phyloP scores from a whole-genome alignment of 92 coral and sea anemone species.

The Umimayanthus chanpuru region DNA sequence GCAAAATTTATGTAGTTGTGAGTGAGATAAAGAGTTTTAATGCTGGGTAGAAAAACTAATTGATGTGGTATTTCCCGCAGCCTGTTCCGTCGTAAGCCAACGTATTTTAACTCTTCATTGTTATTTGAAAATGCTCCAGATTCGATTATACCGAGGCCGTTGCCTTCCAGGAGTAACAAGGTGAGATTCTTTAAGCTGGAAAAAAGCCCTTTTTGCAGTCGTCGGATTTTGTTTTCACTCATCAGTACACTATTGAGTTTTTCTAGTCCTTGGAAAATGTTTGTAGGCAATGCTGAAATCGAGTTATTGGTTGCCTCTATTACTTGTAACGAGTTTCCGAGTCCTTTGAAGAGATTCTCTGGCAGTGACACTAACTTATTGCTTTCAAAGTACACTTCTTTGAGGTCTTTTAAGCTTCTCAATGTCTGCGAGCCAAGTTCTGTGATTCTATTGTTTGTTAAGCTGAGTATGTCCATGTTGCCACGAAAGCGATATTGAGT shows the following conservation, averaged over 20 bases:
- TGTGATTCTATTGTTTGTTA: slow-evolving; percentile 2
- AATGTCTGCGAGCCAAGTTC: background rate
- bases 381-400: background rate
- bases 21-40: background rate
- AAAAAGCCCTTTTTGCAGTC: slow-evolving; percentile 47
- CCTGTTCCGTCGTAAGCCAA: slow-evolving; percentile 46
- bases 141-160: slow-evolving; percentile 42
- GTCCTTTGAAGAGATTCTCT: slow-evolving; percentile 2
- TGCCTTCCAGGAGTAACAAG: slow-evolving; percentile 54
- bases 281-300: slow-evolving; percentile 49
- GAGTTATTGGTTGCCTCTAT: background rate
- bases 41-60: background rate
- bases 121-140: slow-evolving; percentile 55
- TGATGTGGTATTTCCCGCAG: slow-evolving; percentile 46
- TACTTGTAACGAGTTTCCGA: background rate
- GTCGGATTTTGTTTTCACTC: slow-evolving; percentile 46
- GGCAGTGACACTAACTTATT: background rate
- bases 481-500: slow-evolving; percentile 9
- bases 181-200: slow-evolving; percentile 41
- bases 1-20: background rate
- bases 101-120: slow-evolving; percentile 43
- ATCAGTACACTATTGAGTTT: slow-evolving; percentile 48
- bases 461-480: slow-evolving; percentile 1
- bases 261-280: slow-evolving; percentile 49
- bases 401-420: background rate